These are phyloP conservation scores for Simalia tracyae DNA, from an alignment of 2,797 vertebrate species.

Conservation along the genomic window DNA sequence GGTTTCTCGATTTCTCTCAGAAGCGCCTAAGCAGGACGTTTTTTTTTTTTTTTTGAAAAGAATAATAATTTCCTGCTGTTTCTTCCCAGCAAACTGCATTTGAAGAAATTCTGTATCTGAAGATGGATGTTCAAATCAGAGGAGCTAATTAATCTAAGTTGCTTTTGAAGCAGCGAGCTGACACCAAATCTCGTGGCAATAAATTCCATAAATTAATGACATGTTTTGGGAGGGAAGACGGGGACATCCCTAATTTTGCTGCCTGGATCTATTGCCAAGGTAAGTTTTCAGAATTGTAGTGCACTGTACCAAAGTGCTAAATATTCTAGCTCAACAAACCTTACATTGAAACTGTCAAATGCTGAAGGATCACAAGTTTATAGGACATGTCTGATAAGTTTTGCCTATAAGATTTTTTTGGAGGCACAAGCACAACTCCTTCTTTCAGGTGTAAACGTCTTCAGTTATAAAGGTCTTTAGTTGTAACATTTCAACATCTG, in stretches of 20 bases:
- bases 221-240: no score
- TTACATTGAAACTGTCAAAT: neutral
- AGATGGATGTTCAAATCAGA: neutral
- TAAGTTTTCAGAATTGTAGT: neutral
- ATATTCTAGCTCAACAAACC: neutral
- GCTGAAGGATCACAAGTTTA: neutral
- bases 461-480: neutral
- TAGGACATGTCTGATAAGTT: neutral
- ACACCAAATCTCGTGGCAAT: neutral
- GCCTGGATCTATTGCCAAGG: neutral
- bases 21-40: no score
- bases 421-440: neutral
- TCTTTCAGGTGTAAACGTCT: neutral
- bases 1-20: no score
- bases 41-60: no score
- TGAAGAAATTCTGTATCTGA: neutral
- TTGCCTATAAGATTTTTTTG: neutral
- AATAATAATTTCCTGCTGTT: no score
- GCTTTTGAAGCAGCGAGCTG: no score
- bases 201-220: neutral
- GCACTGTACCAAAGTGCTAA: neutral
- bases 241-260: no score
- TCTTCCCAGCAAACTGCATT: no score
- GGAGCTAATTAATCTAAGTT: no score
- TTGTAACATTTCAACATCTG: neutral